Conservation (phyloP, 2,797 vertebrate genomes). For the Paramormyrops hopkinsi region DNA sequence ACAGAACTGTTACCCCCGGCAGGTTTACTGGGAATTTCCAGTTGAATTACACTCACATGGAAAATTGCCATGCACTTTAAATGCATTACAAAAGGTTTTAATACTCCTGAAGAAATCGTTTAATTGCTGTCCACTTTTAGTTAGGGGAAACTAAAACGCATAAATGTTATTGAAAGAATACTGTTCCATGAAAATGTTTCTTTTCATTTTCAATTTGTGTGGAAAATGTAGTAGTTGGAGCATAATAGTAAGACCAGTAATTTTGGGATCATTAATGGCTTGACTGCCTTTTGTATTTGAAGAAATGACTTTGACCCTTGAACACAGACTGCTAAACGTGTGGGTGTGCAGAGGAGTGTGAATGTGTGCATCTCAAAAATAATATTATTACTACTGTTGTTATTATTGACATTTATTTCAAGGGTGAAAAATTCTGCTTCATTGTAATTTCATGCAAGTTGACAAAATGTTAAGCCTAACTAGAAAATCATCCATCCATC, state of each 20-base stretch:
- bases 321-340: background rate
- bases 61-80: background rate
- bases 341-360: background rate
- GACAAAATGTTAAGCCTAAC: background rate
- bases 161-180: conserved; percentile 15
- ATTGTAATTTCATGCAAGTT: conserved; percentile 2
- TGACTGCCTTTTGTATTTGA: conserved; percentile 3
- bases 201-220: conserved; percentile 2
- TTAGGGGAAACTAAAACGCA: conserved; percentile 1
- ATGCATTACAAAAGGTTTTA: background rate
- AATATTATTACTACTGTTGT: background rate
- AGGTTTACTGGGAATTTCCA: conserved; percentile 41
- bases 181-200: conserved; percentile 7
- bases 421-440: background rate
- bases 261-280: conserved; percentile 11
- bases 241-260: conserved; percentile 5
- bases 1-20: conserved; percentile 44
- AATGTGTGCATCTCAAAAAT: conserved; percentile 6
- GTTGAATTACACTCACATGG: background rate
- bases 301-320: background rate
- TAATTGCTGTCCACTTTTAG: conserved; percentile 4
- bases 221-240: background rate
- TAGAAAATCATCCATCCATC: background rate
- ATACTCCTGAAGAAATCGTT: conserved; percentile 5
- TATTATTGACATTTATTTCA: background rate